These are phyloP conservation scores for Illadopsis cleaveri DNA, from an alignment of 2,113 vertebrate species.

Conservation along the genomic window DNA sequence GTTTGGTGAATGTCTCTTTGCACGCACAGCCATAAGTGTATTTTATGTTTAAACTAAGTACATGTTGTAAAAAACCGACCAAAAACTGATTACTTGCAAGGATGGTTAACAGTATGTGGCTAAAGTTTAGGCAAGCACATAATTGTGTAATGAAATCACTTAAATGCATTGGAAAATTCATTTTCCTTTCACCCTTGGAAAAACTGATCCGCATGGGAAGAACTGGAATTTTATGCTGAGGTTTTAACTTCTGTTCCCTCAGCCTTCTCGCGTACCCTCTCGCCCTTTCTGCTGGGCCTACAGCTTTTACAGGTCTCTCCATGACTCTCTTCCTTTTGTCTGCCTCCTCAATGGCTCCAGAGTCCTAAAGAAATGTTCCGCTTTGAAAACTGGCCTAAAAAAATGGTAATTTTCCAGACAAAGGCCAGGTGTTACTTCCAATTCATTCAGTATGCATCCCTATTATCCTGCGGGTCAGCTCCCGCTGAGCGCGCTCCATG, in stretches of 20 bases:
- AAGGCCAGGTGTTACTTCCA: slow-evolving; percentile 63
- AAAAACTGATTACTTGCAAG: slow-evolving; percentile 33
- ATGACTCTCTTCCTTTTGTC: slow-evolving; percentile 61
- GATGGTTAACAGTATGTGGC: slow-evolving; percentile 22
- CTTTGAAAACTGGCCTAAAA: slow-evolving; percentile 66
- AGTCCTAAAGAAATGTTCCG: slow-evolving; percentile 63
- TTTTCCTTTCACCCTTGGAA: slow-evolving; percentile 36
- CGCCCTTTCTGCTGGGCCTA: slow-evolving; percentile 32
- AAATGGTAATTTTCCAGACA: slow-evolving; percentile 69
- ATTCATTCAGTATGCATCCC: slow-evolving; percentile 52
- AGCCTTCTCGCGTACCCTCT: slow-evolving; percentile 15
- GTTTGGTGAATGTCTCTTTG: neutral
- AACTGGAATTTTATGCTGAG: neutral
- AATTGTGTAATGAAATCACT: slow-evolving; percentile 65
- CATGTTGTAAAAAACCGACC: neutral
- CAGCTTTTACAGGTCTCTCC: slow-evolving; percentile 54
- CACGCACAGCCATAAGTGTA: neutral
- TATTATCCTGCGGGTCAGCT: slow-evolving; percentile 47
- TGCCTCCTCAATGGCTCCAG: slow-evolving; percentile 59
- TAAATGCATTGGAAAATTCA: slow-evolving; percentile 30
- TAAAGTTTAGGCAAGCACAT: slow-evolving; percentile 50
- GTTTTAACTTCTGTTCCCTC: slow-evolving; percentile 30
- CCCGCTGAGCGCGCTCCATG: neutral
- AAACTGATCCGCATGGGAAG: neutral
- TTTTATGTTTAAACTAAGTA: slow-evolving; percentile 9